A percentile compares a stretch with the other conserved stretches of the same genome.
These are phyloP conservation scores for Apistogramma diplotaenia DNA, from an alignment of 2,113 vertebrate genomes.

Conservation along the genomic window DNA sequence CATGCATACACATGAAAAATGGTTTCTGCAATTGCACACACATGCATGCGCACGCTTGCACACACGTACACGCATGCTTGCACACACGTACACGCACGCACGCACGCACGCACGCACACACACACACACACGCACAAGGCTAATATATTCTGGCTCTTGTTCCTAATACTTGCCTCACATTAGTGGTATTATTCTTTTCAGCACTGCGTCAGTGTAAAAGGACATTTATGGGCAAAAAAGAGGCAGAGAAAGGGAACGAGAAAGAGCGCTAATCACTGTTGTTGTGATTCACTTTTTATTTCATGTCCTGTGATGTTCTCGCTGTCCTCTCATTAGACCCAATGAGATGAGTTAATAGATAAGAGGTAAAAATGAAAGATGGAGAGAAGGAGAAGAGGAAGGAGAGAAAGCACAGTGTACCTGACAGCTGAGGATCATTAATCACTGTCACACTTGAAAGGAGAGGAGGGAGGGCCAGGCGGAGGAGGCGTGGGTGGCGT, in stretches of 20 bases:
- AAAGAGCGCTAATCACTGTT: background rate
- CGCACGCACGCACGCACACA: no score
- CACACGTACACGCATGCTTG: background rate
- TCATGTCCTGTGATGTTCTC: background rate
- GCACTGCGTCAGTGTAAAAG: conserved; percentile 37
- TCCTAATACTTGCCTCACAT: conserved; percentile 63
- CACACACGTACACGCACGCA: no score
- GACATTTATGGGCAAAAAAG: conserved; percentile 25
- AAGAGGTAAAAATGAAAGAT: background rate
- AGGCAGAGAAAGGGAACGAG: background rate
- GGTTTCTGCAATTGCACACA: background rate
- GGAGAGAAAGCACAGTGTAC: conserved; percentile 44
- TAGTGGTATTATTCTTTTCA: conserved; percentile 71
- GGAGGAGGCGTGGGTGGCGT: conserved; percentile 28
- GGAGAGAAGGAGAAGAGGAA: background rate
- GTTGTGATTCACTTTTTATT: background rate
- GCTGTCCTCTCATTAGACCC: background rate
- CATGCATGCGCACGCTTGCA: background rate
- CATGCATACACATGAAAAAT: background rate
- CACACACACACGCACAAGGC: background rate
- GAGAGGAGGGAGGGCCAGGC: conserved; percentile 33
- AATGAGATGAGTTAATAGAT: background rate
- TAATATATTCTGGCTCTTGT: conserved; percentile 64
- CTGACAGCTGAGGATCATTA: conserved; percentile 79
- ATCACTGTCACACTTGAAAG: conserved; percentile 76